Conservation (phyloP, 2,113 vertebrate species). For the Alectura lathami region DNA sequence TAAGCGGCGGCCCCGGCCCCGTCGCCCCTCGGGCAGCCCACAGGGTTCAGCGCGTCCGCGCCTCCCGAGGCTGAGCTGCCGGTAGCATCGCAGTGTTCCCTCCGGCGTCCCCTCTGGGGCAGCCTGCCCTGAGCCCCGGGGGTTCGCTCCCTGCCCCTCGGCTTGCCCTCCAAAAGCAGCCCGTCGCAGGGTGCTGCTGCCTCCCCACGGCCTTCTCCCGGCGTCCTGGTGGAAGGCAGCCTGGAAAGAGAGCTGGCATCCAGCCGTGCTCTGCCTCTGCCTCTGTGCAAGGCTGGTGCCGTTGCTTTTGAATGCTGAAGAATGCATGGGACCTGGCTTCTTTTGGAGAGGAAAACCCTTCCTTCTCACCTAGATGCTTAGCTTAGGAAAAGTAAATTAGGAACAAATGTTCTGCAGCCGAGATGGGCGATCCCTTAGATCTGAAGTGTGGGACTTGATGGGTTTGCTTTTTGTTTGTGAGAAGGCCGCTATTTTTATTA, state of each 20-base stretch:
- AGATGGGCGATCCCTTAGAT: fast-evolving
- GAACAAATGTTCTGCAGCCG: neutral
- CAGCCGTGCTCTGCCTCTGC: neutral
- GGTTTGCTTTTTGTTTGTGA: neutral
- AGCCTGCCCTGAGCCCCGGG: fast-evolving
- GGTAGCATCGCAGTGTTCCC: fast-evolving
- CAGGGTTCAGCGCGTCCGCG: no score
- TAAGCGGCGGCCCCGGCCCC: neutral
- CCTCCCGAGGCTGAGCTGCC: neutral
- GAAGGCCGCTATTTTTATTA: neutral
- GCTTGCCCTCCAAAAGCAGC: neutral
- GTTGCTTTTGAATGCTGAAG: fast-evolving
- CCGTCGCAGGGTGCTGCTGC: fast-evolving
- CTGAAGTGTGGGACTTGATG: neutral
- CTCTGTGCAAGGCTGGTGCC: neutral
- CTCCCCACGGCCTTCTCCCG: neutral
- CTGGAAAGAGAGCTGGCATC: neutral
- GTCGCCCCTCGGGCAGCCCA: no score
- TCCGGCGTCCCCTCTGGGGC: fast-evolving
- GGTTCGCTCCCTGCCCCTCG: neutral
- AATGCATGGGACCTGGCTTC: neutral
- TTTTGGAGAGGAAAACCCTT: neutral
- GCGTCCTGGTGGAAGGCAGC: neutral
- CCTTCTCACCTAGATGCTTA: neutral
- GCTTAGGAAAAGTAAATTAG: neutral